phyloP scores from a whole-genome alignment of 1,140 invertebrate species.

The Diachasmimorpha longicaudata region DNA sequence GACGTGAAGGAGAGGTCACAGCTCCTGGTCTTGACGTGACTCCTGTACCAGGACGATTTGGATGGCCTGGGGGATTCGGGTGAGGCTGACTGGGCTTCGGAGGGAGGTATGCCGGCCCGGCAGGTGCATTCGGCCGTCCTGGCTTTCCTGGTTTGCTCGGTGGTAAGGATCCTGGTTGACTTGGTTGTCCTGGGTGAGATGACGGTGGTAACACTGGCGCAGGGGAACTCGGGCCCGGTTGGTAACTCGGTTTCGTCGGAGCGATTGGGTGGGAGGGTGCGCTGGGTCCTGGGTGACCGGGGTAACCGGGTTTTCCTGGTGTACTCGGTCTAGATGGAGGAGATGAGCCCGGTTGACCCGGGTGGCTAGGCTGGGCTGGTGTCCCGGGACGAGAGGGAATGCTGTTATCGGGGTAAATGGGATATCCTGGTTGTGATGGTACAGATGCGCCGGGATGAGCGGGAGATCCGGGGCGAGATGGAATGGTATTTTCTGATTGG shows the following conservation, averaged over 20 bases:
- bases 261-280: conserved; percentile 8
- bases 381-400: conserved; percentile 15
- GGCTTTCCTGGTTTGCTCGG: no score
- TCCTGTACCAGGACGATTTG: background rate
- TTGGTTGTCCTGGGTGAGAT: background rate
- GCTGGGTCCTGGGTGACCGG: conserved; percentile 35
- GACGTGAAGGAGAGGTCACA: background rate
- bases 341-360: conserved; percentile 44
- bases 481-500: conserved; percentile 34
- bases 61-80: background rate
- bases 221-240: background rate
- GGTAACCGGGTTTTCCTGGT: conserved; percentile 42
- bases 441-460: conserved; percentile 20
- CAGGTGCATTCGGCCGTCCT: no score
- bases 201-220: background rate
- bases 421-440: conserved; percentile 53
- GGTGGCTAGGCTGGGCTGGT: conserved; percentile 47
- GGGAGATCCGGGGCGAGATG: conserved; percentile 39
- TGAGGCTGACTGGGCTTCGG: background rate
- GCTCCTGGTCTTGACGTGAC: conserved; percentile 4
- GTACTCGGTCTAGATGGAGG: conserved; percentile 48
- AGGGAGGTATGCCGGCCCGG: background rate
- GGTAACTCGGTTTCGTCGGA: background rate
- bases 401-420: background rate
- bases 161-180: no score